phyloP scores from a whole-genome alignment of 2,113 vertebrate genomes.

The Chelonoidis abingdonii region DNA sequence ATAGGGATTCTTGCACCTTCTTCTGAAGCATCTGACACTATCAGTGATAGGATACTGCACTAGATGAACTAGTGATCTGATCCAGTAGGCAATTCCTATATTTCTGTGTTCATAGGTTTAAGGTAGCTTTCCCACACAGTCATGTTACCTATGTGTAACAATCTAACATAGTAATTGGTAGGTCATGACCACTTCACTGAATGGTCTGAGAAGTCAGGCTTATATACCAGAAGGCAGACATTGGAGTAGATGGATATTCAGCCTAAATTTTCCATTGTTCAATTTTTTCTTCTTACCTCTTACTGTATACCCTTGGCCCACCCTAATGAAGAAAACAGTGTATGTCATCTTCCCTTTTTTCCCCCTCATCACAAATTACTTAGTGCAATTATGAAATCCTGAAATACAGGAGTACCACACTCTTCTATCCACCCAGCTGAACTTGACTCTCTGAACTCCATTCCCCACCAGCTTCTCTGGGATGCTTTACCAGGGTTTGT shows the following conservation, averaged over 20 bases:
- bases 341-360: slow-evolving; percentile 4
- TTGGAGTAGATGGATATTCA: neutral
- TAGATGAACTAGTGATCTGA: slow-evolving; percentile 16
- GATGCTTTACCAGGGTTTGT: neutral
- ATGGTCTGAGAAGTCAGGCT: neutral
- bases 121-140: neutral
- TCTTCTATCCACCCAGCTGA: neutral
- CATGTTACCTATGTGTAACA: neutral
- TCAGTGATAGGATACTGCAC: slow-evolving; percentile 48
- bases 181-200: slow-evolving; percentile 4
- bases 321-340: neutral
- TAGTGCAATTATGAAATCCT: neutral
- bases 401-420: neutral
- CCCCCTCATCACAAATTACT: neutral
- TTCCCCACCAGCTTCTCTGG: slow-evolving; percentile 51
- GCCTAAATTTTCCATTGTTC: neutral
- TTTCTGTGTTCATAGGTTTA: neutral
- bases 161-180: neutral
- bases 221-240: neutral
- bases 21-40: slow-evolving; percentile 40
- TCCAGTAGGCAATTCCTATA: neutral
- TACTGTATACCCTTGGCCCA: neutral
- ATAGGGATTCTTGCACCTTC: slow-evolving; percentile 56
- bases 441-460: slow-evolving; percentile 25
- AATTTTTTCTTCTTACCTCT: neutral